These are phyloP conservation scores for Pachliopta kotzebuea DNA, from an alignment of 2,888 invertebrate genomes.

Conservation along the genomic window DNA sequence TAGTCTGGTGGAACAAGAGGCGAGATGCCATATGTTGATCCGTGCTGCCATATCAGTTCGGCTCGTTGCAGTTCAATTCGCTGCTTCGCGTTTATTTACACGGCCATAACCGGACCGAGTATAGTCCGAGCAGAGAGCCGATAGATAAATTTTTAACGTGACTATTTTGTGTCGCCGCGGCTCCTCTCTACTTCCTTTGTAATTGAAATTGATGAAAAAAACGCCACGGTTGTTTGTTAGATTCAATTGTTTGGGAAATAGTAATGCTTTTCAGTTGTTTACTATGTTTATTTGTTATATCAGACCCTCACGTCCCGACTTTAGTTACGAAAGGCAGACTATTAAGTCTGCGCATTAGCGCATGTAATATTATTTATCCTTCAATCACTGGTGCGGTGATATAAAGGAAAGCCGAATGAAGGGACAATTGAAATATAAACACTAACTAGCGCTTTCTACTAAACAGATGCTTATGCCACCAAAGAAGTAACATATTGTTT, in stretches of 20 bases:
- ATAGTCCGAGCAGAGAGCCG: conserved; percentile 41
- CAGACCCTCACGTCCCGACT: no score
- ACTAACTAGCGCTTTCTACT: no score
- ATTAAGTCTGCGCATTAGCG: no score
- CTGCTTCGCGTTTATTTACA: conserved; percentile 44
- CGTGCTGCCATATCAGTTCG: conserved; percentile 38
- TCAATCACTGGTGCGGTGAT: no score
- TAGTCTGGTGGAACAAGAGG: conserved; percentile 35
- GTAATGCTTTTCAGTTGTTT: no score
- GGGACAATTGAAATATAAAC: no score
- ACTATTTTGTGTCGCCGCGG: conserved; percentile 37
- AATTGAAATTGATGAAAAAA: conserved; percentile 30
- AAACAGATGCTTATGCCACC: no score
- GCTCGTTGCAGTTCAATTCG: conserved; percentile 42
- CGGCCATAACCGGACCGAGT: conserved; percentile 51
- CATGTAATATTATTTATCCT: no score
- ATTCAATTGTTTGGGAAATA: not conserved
- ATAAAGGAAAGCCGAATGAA: no score
- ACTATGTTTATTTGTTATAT: no score
- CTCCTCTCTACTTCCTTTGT: conserved; percentile 38
- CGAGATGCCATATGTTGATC: conserved; percentile 32
- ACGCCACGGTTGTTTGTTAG: conserved; percentile 1
- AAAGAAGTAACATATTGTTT: no score
- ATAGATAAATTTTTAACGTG: conserved; percentile 46
- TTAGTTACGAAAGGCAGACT: no score